phyloP scores from a whole-genome alignment of 2,888 invertebrate species.

The Dendrolimus pini region DNA sequence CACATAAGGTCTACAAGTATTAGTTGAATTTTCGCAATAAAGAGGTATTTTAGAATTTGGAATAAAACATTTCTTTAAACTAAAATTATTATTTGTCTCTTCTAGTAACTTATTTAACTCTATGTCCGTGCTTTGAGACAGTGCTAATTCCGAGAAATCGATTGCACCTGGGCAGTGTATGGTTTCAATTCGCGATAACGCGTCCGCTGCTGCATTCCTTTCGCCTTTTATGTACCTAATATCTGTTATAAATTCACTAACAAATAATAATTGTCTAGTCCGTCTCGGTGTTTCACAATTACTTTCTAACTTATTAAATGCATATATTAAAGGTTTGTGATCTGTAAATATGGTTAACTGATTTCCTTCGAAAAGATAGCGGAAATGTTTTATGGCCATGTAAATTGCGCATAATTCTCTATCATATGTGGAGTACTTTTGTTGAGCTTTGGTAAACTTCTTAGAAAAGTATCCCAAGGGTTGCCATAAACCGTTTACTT shows the following conservation, averaged over 20 bases:
- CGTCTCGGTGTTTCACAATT: constrained; percentile 3
- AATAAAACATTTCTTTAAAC: neutral
- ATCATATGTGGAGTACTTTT: too few species aligned
- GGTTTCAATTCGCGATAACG: constrained; percentile 11
- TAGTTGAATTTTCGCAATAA: neutral
- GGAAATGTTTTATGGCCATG: too few species aligned
- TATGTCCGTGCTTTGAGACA: constrained; percentile 5
- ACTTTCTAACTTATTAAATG: constrained; percentile 2
- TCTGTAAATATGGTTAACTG: neutral
- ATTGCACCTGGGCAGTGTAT: constrained; percentile 8
- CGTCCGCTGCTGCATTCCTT: constrained; percentile 12
- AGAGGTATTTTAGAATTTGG: neutral
- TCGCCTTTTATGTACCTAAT: constrained; percentile 9
- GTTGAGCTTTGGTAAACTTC: too few species aligned
- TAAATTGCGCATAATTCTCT: too few species aligned
- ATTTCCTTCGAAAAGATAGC: too few species aligned
- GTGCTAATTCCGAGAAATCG: constrained; percentile 11
- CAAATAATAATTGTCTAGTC: constrained; percentile 2
- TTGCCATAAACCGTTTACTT: too few species aligned
- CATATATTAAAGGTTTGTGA: constrained; percentile 1
- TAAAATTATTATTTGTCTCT: neutral
- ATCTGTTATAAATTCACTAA: constrained; percentile 9
- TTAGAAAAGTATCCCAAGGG: too few species aligned
- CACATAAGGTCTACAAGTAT: constrained; percentile 12
- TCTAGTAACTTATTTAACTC: neutral